Evolutionary conservation across 2,113 vertebrate genomes (phyloP).

Genomic region (Oreochromis niloticus): DNA sequence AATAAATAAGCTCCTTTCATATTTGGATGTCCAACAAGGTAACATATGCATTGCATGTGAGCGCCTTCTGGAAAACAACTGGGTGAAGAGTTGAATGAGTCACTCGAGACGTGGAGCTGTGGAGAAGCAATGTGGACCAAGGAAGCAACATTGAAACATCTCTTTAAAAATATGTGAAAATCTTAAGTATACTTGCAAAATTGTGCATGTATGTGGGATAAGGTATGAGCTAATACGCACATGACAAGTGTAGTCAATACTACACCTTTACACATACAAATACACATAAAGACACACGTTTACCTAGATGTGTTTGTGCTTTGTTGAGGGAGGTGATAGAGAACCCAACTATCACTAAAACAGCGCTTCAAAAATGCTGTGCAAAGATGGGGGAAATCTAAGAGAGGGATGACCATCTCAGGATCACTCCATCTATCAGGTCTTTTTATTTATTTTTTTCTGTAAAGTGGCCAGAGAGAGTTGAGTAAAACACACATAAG

Average conservation of each 20-base stretch:
- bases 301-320: background rate
- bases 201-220: background rate
- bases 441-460: background rate
- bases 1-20: constrained; percentile 60
- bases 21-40: constrained; percentile 47
- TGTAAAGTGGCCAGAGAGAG: background rate
- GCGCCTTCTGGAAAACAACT: constrained; percentile 36
- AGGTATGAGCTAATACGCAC: background rate
- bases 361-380: background rate
- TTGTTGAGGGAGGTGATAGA: background rate
- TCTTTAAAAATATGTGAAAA: background rate
- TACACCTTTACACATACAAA: background rate
- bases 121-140: background rate
- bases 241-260: background rate
- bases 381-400: background rate
- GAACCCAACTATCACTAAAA: background rate
- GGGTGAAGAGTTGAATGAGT: constrained; percentile 23
- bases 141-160: constrained; percentile 4
- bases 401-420: background rate
- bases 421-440: background rate
- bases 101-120: background rate
- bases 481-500: background rate
- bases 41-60: constrained; percentile 63
- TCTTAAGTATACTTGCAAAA: background rate
- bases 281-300: background rate